Percentiles rank a stretch among this genome's conserved stretches.
These are phyloP conservation scores for Morpho achilles DNA, from an alignment of 2,888 invertebrate genomes.

Conservation along the genomic window DNA sequence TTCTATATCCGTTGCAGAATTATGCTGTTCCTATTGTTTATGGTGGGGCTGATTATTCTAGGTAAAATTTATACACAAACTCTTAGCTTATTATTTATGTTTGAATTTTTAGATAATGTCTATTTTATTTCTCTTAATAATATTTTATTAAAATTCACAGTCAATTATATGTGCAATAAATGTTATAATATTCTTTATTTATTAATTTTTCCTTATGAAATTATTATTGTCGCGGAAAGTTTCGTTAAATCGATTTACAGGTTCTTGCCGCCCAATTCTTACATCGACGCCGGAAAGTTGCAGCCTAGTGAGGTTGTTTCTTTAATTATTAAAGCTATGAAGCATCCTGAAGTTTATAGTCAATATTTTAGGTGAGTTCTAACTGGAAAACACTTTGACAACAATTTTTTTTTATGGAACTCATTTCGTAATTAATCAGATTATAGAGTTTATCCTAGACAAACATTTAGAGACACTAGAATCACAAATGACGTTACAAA, in stretches of 20 bases:
- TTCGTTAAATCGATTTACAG: constrained; percentile 33
- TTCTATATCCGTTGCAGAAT: constrained; percentile 68
- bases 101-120: no score
- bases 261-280: constrained; percentile 58
- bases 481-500: no score
- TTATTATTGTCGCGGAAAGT: no score
- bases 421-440: no score
- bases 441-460: no score
- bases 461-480: no score
- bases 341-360: constrained; percentile 38
- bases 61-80: not conserved
- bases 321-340: constrained; percentile 43
- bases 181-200: no score
- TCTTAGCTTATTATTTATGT: no score
- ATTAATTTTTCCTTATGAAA: constrained; percentile 14
- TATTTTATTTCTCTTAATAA: no score
- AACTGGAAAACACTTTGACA: not conserved
- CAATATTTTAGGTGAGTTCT: constrained; percentile 48
- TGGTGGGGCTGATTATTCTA: constrained; percentile 82
- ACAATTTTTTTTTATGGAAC: not conserved
- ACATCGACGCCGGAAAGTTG: constrained; percentile 46
- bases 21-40: constrained; percentile 83
- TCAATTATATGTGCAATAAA: no score
- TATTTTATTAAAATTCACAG: no score
- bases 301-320: constrained; percentile 39